A percentile compares a stretch with the other conserved stretches of the same genome.
phyloP scores from a whole-genome alignment of 2,888 invertebrate genomes.

The Callosobruchus maculatus region DNA sequence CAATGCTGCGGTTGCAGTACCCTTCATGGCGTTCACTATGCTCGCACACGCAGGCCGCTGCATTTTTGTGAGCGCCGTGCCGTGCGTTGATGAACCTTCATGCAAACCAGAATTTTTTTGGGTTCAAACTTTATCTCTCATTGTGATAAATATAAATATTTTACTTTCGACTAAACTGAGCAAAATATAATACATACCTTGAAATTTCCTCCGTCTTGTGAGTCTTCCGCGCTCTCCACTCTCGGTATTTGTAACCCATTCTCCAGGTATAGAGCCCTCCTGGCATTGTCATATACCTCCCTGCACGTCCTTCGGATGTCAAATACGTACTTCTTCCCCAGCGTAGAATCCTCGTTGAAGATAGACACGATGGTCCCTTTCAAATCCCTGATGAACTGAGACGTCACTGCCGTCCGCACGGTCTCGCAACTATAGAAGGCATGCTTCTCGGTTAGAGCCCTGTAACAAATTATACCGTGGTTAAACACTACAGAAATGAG shows the following conservation, averaged over 20 bases:
- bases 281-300: constrained; percentile 85
- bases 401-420: constrained; percentile 80
- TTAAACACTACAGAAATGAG: background rate
- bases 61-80: too few species aligned
- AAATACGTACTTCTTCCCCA: constrained; percentile 87
- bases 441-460: constrained; percentile 87
- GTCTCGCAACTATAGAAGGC: constrained; percentile 93
- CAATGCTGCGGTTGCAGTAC: too few species aligned
- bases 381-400: constrained; percentile 84
- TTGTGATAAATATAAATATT: too few species aligned
- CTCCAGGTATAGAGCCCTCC: constrained; percentile 63
- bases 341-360: constrained; percentile 82
- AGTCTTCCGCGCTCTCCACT: constrained; percentile 38
- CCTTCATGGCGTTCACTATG: too few species aligned
- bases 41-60: too few species aligned
- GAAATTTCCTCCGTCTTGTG: constrained; percentile 37
- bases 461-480: background rate
- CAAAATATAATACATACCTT: constrained; percentile 36
- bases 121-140: too few species aligned
- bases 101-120: too few species aligned
- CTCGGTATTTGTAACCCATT: constrained; percentile 31
- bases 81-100: too few species aligned
- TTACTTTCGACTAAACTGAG: too few species aligned
- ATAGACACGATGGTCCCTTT: constrained; percentile 89
- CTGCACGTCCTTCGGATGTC: constrained; percentile 85